Percentiles rank a stretch among this genome's conserved stretches.
These are phyloP conservation scores for Coronaproctus castanopsis DNA, from an alignment of 2,888 invertebrate genomes.

Conservation along the genomic window DNA sequence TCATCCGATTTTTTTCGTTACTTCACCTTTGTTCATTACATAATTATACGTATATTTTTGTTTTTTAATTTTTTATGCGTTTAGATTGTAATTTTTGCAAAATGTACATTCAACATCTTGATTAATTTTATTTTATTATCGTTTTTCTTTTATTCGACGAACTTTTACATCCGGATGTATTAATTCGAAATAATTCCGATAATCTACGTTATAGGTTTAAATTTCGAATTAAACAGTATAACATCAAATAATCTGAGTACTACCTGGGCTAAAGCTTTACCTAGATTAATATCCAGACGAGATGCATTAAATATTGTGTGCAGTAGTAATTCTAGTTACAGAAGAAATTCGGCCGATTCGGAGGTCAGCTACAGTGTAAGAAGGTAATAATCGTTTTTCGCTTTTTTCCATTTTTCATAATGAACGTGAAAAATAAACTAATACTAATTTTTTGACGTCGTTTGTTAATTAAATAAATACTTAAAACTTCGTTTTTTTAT, in stretches of 20 bases:
- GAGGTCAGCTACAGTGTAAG: constrained; percentile 27
- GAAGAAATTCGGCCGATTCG: constrained; percentile 36
- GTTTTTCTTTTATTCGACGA: too few relatives aligned
- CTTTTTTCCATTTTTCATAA: not conserved
- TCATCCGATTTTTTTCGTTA: too few relatives aligned
- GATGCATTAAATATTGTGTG: constrained; percentile 50
- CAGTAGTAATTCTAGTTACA: constrained; percentile 33
- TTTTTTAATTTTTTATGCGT: too few relatives aligned
- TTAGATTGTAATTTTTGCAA: too few relatives aligned
- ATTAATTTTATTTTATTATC: too few relatives aligned
- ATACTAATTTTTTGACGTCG: too few relatives aligned
- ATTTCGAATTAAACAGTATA: constrained; percentile 48
- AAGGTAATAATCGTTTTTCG: constrained; percentile 21
- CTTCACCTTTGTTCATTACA: too few relatives aligned
- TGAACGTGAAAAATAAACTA: not conserved
- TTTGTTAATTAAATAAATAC: not conserved
- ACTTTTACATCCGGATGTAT: too few relatives aligned
- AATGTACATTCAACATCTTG: too few relatives aligned
- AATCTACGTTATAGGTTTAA: constrained; percentile 43
- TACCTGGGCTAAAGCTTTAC: constrained; percentile 77
- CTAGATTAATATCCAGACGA: constrained; percentile 62
- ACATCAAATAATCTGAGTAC: constrained; percentile 66
- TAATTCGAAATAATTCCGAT: too few relatives aligned
- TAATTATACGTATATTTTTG: too few relatives aligned
- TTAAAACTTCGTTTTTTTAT: constrained; percentile 1